Percentiles rank a stretch among this genome's conserved stretches.
Conservation (phyloP, 2,888 invertebrate genomes). For the Megastigmus dorsalis region DNA sequence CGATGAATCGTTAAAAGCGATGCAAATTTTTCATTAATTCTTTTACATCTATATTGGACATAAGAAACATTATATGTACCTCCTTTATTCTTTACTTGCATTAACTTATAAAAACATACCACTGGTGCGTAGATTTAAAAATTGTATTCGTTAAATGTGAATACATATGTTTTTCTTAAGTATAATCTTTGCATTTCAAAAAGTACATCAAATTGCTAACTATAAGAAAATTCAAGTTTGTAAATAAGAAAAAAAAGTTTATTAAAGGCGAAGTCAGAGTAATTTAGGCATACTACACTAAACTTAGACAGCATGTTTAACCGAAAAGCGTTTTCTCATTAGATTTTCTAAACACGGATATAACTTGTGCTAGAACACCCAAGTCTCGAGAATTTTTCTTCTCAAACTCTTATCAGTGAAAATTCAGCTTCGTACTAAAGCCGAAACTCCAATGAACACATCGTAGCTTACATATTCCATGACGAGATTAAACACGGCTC, state of each 20-base stretch:
- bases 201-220: too few species aligned
- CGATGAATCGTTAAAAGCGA: background rate
- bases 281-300: background rate
- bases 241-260: too few species aligned
- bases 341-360: constrained; percentile 17
- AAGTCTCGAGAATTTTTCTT: constrained; percentile 12
- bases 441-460: background rate
- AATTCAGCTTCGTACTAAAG: background rate
- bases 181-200: too few species aligned
- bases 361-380: constrained; percentile 12
- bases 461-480: background rate
- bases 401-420: constrained; percentile 23
- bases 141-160: too few species aligned
- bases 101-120: too few species aligned
- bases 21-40: background rate
- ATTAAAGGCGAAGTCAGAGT: background rate
- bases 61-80: too few species aligned
- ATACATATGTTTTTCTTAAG: too few species aligned
- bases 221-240: too few species aligned
- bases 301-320: constrained; percentile 6
- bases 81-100: too few species aligned
- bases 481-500: constrained; percentile 13
- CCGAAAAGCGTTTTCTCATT: constrained; percentile 12
- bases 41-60: too few species aligned
- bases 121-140: too few species aligned